Conservation (phyloP, 2,797 vertebrate species). For the Eupleurogrammus muticus region DNA sequence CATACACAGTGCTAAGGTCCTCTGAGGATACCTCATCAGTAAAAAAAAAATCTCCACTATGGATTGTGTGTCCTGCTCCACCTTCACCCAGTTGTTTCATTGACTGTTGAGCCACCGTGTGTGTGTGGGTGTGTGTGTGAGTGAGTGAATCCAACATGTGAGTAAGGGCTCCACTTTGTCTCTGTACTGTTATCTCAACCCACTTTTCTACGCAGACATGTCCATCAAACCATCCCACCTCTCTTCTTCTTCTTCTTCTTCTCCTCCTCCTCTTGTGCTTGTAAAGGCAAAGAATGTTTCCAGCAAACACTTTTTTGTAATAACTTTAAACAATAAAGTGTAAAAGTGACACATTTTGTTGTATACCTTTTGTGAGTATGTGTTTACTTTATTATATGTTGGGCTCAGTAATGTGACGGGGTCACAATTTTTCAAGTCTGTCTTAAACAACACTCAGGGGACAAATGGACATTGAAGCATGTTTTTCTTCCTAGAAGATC, state of each 20-base stretch:
- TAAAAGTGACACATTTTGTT: slow-evolving; percentile 63
- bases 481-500: too few species aligned
- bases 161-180: slow-evolving; percentile 77
- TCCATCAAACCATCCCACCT: slow-evolving; percentile 9
- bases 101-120: slow-evolving; percentile 22
- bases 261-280: slow-evolving; percentile 56
- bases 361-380: neutral
- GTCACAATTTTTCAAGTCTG: too few species aligned
- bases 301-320: slow-evolving; percentile 85
- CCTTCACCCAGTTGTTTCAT: slow-evolving; percentile 17
- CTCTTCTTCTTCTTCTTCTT: slow-evolving; percentile 16
- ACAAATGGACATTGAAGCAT: too few species aligned
- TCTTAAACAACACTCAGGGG: too few species aligned
- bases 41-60: slow-evolving; percentile 33
- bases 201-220: slow-evolving; percentile 27
- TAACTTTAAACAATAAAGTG: slow-evolving; percentile 87
- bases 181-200: slow-evolving; percentile 50
- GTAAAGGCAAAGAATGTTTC: slow-evolving; percentile 80
- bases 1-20: slow-evolving; percentile 36
- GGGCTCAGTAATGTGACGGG: too few species aligned
- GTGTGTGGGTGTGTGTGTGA: slow-evolving; percentile 56
- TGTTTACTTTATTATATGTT: neutral
- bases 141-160: too few species aligned
- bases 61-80: slow-evolving; percentile 35
- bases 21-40: slow-evolving; percentile 64